Base-by-base conservation (phyloP, 1,140 invertebrate species). In the Dufourea novaeangliae region DNA sequence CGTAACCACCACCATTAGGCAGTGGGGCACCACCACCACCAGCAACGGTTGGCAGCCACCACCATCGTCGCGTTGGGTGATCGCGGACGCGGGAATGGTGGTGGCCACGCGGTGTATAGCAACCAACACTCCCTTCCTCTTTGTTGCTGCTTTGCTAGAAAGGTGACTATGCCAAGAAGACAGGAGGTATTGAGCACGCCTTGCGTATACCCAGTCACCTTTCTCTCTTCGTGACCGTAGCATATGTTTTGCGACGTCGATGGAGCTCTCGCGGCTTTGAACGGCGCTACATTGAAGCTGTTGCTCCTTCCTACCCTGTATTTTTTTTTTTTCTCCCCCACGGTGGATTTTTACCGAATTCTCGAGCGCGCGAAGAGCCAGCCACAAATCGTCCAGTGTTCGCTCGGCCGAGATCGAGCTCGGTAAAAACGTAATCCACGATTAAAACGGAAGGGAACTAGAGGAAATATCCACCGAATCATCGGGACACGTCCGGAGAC, bases 211-310 rank as follows among this genome's bases (percentile, higher is more conserved):
- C 81, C 90, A 91, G 90, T 91, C 89, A 89, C 90, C 90, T 91
- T 91, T 91, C 90, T 91, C 90, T 91, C 88, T 73, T 91, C 89
- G 90, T 88, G 89, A 91, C 89, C 88, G 90, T 89, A 91, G 89
- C 88, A 89, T 89, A 89, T 89, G 89, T 88, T 90, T 85, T 87
- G 86, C 89, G 83, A 82, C 67, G 81, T 86, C 80, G 87, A 90
- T 90, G 89, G 88, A 87, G 88, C 86, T 80, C 82, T 78, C 77
- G 83, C 87, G 86, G 89, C 76, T 87, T 80, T 83, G 61, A 86
- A 73, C 78, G 74, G 41, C 64, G 78, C 79, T 39, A 77, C 83
- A 85, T 79, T 79, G 80, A 52, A 57, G 69, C 66, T 72, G 61
- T 61, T 69, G 63, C 59, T 56, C 37, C 46, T 44, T 59, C 63